Evolutionary conservation across 1,140 invertebrate genomes (phyloP).

Genomic region (Anastatus disparis): DNA sequence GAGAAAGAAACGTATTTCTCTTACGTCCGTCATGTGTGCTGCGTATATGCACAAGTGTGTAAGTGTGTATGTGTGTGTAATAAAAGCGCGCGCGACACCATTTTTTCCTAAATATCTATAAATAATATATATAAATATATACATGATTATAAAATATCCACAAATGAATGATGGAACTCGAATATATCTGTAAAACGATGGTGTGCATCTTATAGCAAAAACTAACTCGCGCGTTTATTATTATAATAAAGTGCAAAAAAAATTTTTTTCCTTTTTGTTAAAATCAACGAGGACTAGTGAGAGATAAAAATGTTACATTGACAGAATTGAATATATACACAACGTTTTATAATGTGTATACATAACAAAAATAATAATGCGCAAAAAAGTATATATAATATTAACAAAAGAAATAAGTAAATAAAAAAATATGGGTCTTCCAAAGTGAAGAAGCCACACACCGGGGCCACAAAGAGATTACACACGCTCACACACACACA

Average conservation of each 20-base stretch:
- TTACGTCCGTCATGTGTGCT: constrained; percentile 6
- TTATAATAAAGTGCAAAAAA: too few species aligned
- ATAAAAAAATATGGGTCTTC: constrained; percentile 22
- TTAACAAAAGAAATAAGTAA: too few species aligned
- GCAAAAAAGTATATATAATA: too few species aligned
- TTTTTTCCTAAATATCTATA: not conserved
- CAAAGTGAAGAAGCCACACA: constrained; percentile 26
- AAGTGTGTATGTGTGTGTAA: constrained; percentile 1
- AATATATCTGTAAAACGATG: too few species aligned
- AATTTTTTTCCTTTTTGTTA: too few species aligned
- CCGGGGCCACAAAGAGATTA: constrained; percentile 9
- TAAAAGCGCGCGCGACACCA: not conserved
- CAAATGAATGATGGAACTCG: too few species aligned
- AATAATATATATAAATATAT: constrained; percentile 6
- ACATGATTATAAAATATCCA: too few species aligned
- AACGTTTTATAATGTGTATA: not conserved
- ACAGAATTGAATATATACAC: too few species aligned
- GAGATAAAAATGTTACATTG: too few species aligned
- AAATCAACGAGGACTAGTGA: too few species aligned
- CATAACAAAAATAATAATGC: not conserved
- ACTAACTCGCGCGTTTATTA: too few species aligned
- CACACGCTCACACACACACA: not conserved
- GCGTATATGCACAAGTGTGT: not conserved
- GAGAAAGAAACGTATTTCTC: constrained; percentile 15
- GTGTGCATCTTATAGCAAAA: too few species aligned